Evolutionary conservation across 2,113 vertebrate genomes (phyloP).

Genomic region (Indri indri): DNA sequence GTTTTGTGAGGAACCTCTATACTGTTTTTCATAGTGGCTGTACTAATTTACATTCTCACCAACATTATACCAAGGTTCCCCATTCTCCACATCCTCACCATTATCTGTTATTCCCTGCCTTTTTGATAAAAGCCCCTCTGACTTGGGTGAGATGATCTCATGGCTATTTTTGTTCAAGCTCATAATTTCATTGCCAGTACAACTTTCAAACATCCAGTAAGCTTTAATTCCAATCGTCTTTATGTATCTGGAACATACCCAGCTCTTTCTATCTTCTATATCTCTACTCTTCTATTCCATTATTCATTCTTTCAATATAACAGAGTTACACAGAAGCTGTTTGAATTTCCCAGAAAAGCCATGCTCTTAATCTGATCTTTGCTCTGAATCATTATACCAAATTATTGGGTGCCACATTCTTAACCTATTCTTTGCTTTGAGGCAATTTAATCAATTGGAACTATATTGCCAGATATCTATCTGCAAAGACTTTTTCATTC

Average conservation of each 20-base stretch:
- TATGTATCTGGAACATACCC: neutral
- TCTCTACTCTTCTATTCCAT: neutral
- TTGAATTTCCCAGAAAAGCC: neutral
- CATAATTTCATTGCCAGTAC: neutral
- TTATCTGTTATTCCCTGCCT: no score
- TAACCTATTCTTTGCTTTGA: constrained; percentile 8
- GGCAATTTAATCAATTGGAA: neutral
- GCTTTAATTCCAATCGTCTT: neutral
- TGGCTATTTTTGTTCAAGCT: neutral
- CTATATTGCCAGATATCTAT: neutral
- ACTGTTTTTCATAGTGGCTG: no score
- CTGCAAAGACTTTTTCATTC: neutral
- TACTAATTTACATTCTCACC: no score
- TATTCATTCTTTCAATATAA: neutral
- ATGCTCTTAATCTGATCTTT: neutral
- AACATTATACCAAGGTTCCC: no score
- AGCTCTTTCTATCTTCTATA: neutral
- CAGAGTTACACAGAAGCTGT: neutral
- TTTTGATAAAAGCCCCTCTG: no score
- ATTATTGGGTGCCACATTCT: neutral
- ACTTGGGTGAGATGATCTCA: no score
- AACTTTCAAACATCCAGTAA: neutral
- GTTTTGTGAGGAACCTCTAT: no score
- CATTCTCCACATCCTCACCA: no score
- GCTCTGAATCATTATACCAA: neutral